Percentiles rank a stretch among this genome's conserved stretches.
phyloP scores from a whole-genome alignment of 2,113 vertebrate genomes.

The human (Homo sapiens) region GRCh38 chr5:180246501-180247000 shows the following conservation, averaged over 20 bases:
- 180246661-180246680: conserved; percentile 81
- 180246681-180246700: conserved; percentile 75
- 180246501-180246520: not conserved
- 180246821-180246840: conserved; percentile 3
- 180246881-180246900: conserved; percentile 37
- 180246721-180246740: not conserved
- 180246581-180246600: conserved; percentile 64
- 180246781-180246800: conserved; percentile 18
- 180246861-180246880: not conserved
- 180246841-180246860: not conserved
- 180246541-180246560: conserved; percentile 62
- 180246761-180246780: not conserved
- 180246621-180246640: conserved; percentile 76
- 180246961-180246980: not conserved
- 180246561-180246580: conserved; percentile 66
- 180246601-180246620: conserved; percentile 66
- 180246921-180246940: not conserved
- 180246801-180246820: conserved; percentile 32
- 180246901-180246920: conserved; percentile 1
- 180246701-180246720: conserved; percentile 40
- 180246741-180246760: not conserved
- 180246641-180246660: conserved; percentile 82
- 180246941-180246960: not conserved
- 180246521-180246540: conserved; percentile 32
- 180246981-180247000: conserved; percentile 4